Evolutionary conservation across 1,140 invertebrate genomes (phyloP), one percentile per base, ranked within the genome.

Genomic region (Eumeta japonica): DNA sequence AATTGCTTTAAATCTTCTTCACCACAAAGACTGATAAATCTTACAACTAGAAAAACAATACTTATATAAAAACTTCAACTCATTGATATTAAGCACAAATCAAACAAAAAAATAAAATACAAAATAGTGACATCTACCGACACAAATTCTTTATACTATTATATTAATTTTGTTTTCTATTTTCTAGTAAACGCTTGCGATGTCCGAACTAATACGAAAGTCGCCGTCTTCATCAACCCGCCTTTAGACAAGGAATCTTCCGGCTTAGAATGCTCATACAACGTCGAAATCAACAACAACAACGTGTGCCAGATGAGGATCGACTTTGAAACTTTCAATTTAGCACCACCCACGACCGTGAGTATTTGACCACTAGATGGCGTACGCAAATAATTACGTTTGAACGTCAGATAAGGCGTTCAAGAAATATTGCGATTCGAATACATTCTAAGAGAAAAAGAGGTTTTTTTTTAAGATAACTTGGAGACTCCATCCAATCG

Each of bases 311-410:
- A 88, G 71, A 71, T 90, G 36, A 78, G 87, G 24, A 79, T 93
- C 10, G 87, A 91, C 52, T 89, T 92, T 42, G 68, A 88, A 43
- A 85, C 85, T 27, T 87, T 91, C 29, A 80, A 79, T 43, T 50
- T 91, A 24, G 79, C 83, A 0, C 83, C 86, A 39, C 89, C 89
- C 0, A 72, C 64, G 1, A 74, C 68, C 4, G 74, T 76, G 16
- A 70, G 62, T 54, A 14, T 33, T 27, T 16, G 19, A 35, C 17
- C 10, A 16, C 20, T 38, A 34, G 14, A 30, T 10, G 5, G 5
- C 20, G 20, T 7, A n/a, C 20, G 20, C 20, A n/a, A n/a, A 7
- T 24, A 24, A 5, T 24, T 24, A 7, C 5, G n/a, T 24, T 7
- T 24, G n/a, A 24, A n/a, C n/a, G 5, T 7, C 20, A 24, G 20